These are phyloP conservation scores for Heteropelma amictum DNA, from an alignment of 2,888 invertebrate genomes.

Conservation along the genomic window DNA sequence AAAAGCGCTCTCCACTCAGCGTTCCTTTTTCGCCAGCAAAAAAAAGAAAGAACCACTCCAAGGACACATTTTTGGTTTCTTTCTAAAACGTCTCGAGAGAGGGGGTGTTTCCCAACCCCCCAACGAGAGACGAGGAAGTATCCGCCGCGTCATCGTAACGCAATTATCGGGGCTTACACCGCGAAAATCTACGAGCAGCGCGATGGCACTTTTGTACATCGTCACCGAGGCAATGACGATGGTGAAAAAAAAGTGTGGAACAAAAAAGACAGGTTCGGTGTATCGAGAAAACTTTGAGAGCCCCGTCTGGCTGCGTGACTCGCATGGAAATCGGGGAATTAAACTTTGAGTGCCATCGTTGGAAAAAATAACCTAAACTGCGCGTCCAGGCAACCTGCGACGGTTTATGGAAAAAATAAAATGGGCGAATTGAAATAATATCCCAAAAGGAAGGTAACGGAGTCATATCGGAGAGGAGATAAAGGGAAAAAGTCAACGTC, in stretches of 20 bases:
- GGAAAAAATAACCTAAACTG: too few species aligned
- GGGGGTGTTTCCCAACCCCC: background rate
- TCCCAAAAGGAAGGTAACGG: too few species aligned
- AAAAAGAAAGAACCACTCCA: too few species aligned
- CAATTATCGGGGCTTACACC: constrained; percentile 48
- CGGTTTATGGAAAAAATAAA: too few species aligned
- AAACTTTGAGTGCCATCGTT: too few species aligned
- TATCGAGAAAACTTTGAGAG: too few species aligned
- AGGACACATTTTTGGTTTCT: too few species aligned
- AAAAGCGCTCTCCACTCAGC: too few species aligned
- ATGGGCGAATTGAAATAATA: too few species aligned
- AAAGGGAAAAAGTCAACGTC: background rate
- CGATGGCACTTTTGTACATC: constrained; percentile 12
- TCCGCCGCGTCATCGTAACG: constrained; percentile 36
- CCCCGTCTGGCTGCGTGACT: background rate
- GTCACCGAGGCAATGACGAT: constrained; percentile 5
- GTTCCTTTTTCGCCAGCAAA: too few species aligned
- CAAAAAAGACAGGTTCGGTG: background rate
- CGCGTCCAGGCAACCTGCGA: too few species aligned
- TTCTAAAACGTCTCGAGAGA: too few species aligned
- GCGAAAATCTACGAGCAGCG: constrained; percentile 5
- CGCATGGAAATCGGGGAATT: background rate
- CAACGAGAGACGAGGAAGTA: constrained; percentile 16
- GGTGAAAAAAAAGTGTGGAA: background rate
- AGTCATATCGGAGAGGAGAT: background rate